Evolutionary conservation across 2,888 invertebrate species (phyloP).

Genomic region (Drosophila prolongata): DNA sequence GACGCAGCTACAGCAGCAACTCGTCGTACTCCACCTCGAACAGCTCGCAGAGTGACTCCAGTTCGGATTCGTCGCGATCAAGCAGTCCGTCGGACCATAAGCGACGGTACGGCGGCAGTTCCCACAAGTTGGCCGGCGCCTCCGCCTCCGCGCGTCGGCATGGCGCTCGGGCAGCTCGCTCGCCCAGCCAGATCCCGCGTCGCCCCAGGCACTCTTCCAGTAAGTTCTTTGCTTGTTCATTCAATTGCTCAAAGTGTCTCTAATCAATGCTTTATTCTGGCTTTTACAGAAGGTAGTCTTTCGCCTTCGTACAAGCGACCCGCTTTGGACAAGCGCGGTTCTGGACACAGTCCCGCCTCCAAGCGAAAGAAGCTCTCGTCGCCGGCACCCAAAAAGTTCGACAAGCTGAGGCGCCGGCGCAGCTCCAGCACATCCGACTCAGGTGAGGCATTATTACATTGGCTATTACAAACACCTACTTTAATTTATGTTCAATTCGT

Average conservation of each 20-base stretch:
- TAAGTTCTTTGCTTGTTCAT: slow-evolving; percentile 51
- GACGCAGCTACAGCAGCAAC: slow-evolving; percentile 84
- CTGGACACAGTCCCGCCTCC: slow-evolving; percentile 75
- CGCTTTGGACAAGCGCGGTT: slow-evolving; percentile 74
- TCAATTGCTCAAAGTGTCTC: no score
- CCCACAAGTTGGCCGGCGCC: slow-evolving; percentile 75
- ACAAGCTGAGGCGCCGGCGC: slow-evolving; percentile 75
- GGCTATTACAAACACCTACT: no score
- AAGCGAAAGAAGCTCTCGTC: slow-evolving; percentile 82
- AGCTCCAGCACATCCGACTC: slow-evolving; percentile 83
- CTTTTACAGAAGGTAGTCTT: slow-evolving; percentile 63
- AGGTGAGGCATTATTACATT: slow-evolving; percentile 59
- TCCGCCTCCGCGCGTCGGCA: slow-evolving; percentile 63
- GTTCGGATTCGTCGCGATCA: slow-evolving; percentile 85
- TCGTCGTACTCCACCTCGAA: slow-evolving; percentile 87
- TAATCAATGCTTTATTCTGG: no score
- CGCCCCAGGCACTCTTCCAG: slow-evolving; percentile 82
- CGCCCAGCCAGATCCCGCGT: slow-evolving; percentile 77
- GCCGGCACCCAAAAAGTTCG: slow-evolving; percentile 73
- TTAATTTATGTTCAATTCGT: background rate
- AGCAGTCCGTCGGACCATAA: slow-evolving; percentile 80
- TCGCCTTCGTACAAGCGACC: slow-evolving; percentile 79
- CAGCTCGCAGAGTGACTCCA: slow-evolving; percentile 88
- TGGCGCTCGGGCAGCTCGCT: slow-evolving; percentile 65
- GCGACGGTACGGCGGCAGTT: slow-evolving; percentile 73